Evolutionary conservation across 1,140 invertebrate genomes (phyloP), one percentile per base, ranked within the genome.

Genomic region (Brachionus rubens): DNA sequence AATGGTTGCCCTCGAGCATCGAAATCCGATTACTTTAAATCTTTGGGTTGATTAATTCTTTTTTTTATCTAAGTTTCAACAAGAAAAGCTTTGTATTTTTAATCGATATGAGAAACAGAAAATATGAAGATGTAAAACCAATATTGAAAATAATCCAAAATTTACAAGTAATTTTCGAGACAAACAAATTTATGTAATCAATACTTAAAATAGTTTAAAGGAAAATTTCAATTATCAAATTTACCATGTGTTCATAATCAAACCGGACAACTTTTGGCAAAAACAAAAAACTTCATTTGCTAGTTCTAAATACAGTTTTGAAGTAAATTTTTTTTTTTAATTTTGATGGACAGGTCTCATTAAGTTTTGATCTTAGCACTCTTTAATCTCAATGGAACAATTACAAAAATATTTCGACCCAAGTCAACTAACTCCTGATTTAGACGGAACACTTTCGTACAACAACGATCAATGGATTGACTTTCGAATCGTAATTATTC

Each of bases 251-350:
- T 92, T 93, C 80, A 94, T 99, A 82, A 95, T 98, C 78, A 97
- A 98, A 86, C 94, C 95, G 79, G 96, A 98, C 81, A 98, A 96
- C 83, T 98, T 98, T 87, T 98, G 95, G 94, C 94, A 98, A 85
- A 98, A 98, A 86, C 94, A 98, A 86, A 90, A 94, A 81, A 96
- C 94, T 79, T 94, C 92, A 68, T 88, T 98, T 81, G 93, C 91
- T 80, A 94, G 92, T 86, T 91, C 95, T 83, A 98, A 98, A 88
- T 98, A 97, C 87, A 96, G 95, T 86, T 98, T 98, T 88, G 95
- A 96, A 43, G 54, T 59, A 59, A 59, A 16, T 16, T 3, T 40
- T 36, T 40, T 19, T 0, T 19, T 36, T 28, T 36, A 1, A 28
- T 2, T 56, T 56, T 56, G 12, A 21, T 26, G 1, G 14, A 56